phyloP scores from a whole-genome alignment of 2,113 vertebrate species.

The Boleophthalmus pectinirostris region DNA sequence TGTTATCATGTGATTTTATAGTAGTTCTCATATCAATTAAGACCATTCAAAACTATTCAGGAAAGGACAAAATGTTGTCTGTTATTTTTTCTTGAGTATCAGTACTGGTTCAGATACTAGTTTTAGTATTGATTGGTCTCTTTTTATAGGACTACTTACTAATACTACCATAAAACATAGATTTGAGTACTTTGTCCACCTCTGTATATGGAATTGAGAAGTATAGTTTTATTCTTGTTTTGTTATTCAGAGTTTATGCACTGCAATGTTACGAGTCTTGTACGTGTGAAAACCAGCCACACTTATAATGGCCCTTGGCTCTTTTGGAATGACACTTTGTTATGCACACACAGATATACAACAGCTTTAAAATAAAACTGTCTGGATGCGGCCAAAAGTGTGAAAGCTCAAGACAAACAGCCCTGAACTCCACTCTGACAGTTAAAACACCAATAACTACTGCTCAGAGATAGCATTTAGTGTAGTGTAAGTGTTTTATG shows the following conservation, averaged over 20 bases:
- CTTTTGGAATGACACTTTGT: slow-evolving; percentile 29
- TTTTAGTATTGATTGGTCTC: too few relatives aligned
- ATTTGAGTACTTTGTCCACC: slow-evolving; percentile 11
- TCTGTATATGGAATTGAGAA: slow-evolving; percentile 29
- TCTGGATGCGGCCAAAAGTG: slow-evolving; percentile 1
- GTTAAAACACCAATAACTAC: slow-evolving; percentile 15
- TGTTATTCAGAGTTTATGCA: background rate
- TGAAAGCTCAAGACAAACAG: slow-evolving; percentile 24
- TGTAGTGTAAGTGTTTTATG: slow-evolving; percentile 17
- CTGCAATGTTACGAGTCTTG: slow-evolving; percentile 27
- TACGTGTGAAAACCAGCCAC: slow-evolving; percentile 18
- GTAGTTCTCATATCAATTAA: background rate
- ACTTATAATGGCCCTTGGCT: slow-evolving; percentile 26
- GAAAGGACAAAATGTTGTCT: background rate
- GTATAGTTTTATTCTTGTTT: slow-evolving; percentile 10
- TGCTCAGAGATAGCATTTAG: slow-evolving; percentile 23
- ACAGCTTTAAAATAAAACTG: slow-evolving; percentile 8
- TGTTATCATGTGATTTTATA: too few relatives aligned
- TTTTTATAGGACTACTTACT: background rate
- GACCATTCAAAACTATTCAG: background rate
- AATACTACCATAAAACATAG: too few relatives aligned
- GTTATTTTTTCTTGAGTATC: background rate
- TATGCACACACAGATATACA: slow-evolving; percentile 10
- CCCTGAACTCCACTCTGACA: slow-evolving; percentile 9
- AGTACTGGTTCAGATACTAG: too few relatives aligned